phyloP scores from a whole-genome alignment of 2,113 vertebrate species.

The Siphamia tubifer region DNA sequence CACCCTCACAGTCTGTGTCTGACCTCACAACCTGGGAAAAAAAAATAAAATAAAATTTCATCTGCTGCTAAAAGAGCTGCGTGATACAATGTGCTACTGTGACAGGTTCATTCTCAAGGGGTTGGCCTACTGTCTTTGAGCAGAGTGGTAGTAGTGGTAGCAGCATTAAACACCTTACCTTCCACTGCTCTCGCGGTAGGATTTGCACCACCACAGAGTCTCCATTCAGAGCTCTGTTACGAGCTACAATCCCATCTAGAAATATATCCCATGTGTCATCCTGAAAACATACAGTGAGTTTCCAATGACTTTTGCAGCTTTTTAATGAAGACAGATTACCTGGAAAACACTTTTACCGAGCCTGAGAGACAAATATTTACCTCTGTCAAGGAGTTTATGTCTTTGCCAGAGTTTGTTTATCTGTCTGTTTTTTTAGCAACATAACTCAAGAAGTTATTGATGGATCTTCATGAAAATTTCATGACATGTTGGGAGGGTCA shows the following conservation, averaged over 20 bases:
- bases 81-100: too few species aligned
- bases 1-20: conserved; percentile 81
- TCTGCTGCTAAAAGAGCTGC: too few species aligned
- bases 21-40: conserved; percentile 84
- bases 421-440: too few species aligned
- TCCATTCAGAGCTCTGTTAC: conserved; percentile 94
- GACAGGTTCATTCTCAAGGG: too few species aligned
- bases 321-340: too few species aligned
- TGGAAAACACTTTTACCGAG: not conserved
- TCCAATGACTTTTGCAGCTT: not conserved
- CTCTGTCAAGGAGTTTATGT: too few species aligned
- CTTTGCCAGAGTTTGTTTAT: too few species aligned
- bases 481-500: too few species aligned
- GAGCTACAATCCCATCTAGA: conserved; percentile 90
- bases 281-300: conserved; percentile 74
- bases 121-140: too few species aligned
- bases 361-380: not conserved
- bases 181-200: conserved; percentile 92
- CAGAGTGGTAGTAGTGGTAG: too few species aligned
- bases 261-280: conserved; percentile 91
- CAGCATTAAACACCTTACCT: conserved; percentile 77
- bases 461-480: too few species aligned
- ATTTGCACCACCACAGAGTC: conserved; percentile 91
- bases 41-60: not conserved
- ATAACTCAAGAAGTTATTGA: too few species aligned